Base-by-base conservation (phyloP, 2,797 vertebrate genomes). In the Chanos chanos region DNA sequence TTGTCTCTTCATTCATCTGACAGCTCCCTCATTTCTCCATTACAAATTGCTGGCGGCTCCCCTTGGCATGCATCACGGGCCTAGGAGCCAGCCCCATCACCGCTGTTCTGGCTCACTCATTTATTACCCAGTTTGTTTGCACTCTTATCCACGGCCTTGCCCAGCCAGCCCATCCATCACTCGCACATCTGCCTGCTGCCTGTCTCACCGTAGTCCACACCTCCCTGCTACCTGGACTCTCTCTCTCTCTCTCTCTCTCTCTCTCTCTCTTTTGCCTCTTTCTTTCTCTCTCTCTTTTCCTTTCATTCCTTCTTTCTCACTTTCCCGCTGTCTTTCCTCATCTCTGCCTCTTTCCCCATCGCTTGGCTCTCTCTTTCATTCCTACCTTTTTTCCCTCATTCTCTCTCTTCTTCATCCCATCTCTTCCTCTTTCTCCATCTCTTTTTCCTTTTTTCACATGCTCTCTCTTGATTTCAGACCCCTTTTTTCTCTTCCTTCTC, bases 141-240 rank as follows among this genome's bases (percentile, higher is more conserved):
- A 91, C 92, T 96, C 91, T 94, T 93, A 93, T 94, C 91, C 93
- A 79, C 78, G 91, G 93, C 94, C 95, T 97, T 95, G 93, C 91
- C 86, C 89, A 77, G 86, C 90, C 84, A 81, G 84, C 90, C 83
- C 90, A 97, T 96, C 93, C 89, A 96, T 97, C 94, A 96, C 86
- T 81, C 75, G 77, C 81, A 88, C 87, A 89, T 89, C 89, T 90
- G 88, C 89, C 86, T 85, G 76, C 85, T 66, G 63, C 75, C 77
- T 76, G 75, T 75, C 79, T 73, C 64, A 25, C 70, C 60, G 51
- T 18, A 48, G 55, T 16, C 51, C 45, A 61, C 41, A 27, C 49
- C 64, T 72, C 66, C 53, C 49, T 21, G 30, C 34, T 58, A 44
- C 71, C 41, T 58, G 33, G 63, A 18, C n/a, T 19, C 21, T 18